Conservation (phyloP, 2,888 invertebrate species). For the Carabus problematicus region DNA sequence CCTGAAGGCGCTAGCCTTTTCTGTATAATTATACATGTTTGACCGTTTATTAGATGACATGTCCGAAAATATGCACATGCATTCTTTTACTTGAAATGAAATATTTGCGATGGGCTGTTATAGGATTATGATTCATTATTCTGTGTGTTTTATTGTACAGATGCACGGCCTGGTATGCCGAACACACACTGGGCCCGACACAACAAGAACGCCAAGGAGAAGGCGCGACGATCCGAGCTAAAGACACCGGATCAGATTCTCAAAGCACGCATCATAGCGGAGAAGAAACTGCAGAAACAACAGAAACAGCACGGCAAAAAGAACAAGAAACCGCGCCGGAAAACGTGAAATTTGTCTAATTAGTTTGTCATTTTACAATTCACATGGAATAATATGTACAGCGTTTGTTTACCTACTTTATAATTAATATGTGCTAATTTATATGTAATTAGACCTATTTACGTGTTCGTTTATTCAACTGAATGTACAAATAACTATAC, state of each 20-base stretch:
- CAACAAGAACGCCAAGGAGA: conserved; percentile 74
- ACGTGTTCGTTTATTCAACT: too few species aligned
- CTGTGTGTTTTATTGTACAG: conserved; percentile 25
- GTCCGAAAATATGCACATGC: too few species aligned
- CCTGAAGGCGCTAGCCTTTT: too few species aligned
- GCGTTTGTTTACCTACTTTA: too few species aligned
- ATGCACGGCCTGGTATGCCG: conserved; percentile 56
- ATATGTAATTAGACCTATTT: too few species aligned
- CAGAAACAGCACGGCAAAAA: conserved; percentile 64
- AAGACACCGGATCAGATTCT: conserved; percentile 79
- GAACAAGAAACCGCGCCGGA: conserved; percentile 53
- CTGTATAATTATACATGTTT: too few species aligned
- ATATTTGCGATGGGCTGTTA: not conserved
- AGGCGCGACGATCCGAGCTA: conserved; percentile 67
- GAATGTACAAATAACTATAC: too few species aligned
- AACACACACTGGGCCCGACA: conserved; percentile 81
- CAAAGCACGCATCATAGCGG: conserved; percentile 72
- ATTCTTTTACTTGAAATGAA: not conserved
- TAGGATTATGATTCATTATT: not conserved
- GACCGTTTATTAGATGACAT: too few species aligned
- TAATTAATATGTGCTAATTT: too few species aligned
- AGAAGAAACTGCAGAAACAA: conserved; percentile 61
- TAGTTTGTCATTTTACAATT: too few species aligned
- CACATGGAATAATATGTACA: too few species aligned
- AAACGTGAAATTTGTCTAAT: too few species aligned